These are phyloP conservation scores for Acrocyrtus sp. DNA, from an alignment of 2,888 invertebrate genomes.

Conservation along the genomic window DNA sequence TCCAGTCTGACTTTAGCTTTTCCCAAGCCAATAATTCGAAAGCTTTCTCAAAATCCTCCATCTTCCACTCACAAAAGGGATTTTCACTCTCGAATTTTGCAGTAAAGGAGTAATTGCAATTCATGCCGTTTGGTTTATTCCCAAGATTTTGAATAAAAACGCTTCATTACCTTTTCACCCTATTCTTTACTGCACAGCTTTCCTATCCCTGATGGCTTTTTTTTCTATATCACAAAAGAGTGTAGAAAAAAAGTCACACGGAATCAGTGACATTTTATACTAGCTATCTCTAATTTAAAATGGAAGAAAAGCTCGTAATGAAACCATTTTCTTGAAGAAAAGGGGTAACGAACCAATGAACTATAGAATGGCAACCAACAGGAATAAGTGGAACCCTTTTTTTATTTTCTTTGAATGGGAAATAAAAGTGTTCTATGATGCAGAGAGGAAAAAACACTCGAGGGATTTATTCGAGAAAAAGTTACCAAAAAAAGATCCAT, in stretches of 20 bases:
- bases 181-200: neutral
- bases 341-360: conserved; percentile 14
- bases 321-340: conserved; percentile 10
- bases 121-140: too few relatives aligned
- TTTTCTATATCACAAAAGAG: neutral
- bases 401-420: neutral
- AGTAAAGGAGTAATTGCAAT: too few relatives aligned
- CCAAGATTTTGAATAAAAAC: too few relatives aligned
- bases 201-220: neutral
- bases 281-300: neutral
- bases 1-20: too few relatives aligned
- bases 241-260: neutral
- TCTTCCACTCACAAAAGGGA: too few relatives aligned
- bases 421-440: conserved; percentile 19
- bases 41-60: too few relatives aligned
- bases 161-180: too few relatives aligned
- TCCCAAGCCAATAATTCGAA: too few relatives aligned
- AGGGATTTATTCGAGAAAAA: conserved; percentile 21
- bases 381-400: too few relatives aligned
- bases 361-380: neutral
- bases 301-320: conserved; percentile 8
- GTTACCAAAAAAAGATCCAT: conserved; percentile 7
- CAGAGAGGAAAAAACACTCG: conserved; percentile 18
- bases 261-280: neutral
- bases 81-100: too few relatives aligned